Base-by-base conservation (phyloP, 1,140 invertebrate species). In the Drosophila tropicalis region DNA sequence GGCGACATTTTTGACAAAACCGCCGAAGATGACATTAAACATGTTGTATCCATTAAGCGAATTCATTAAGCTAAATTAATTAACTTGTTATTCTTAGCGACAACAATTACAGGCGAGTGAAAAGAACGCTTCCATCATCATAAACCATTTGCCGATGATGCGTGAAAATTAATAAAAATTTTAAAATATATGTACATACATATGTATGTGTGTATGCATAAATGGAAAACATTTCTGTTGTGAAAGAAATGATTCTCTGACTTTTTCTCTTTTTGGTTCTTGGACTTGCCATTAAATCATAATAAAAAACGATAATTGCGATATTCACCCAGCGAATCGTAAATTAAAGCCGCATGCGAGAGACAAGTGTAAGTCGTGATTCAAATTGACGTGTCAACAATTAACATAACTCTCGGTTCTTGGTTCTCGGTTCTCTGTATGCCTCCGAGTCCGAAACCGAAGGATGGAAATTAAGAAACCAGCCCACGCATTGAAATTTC, bases 351-450 rank as follows among this genome's bases (percentile, higher is more conserved):
- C 62, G 71, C 84, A 77, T 62, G 76, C 79, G 70, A 80, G 68
- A 77, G 84, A 89, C 80, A 89, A 87, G 84, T 87, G 84, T 89
- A 87, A 87, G 84, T 87, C 84, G 80, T 87, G 84, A 87, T 87
- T 87, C 84, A 87, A 87, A 84, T 72, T 84, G 84, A 87, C 84
- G 84, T 72, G 70, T 47, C 72, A 76, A 77, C 84, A 89, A 87
- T 87, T 87, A 87, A 81, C 84, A 89, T 87, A 87, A 87, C 84
- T 87, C 84, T 80, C 58, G 17, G 25, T 61, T 25, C 2, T 5
- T 2, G 17, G 34, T n/a, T 87, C 84, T 80, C 58, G 17, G 25
- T 61, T 25, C 2, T 5, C 1, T 13, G 34, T 12, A 39, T 39
- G 36, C 10, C 10, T 39, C 60, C 2, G 17, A 10, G 36, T 19